Evolutionary conservation across 2,113 vertebrate genomes (phyloP).

Genomic region (Cyprinodon brontotheroides): DNA sequence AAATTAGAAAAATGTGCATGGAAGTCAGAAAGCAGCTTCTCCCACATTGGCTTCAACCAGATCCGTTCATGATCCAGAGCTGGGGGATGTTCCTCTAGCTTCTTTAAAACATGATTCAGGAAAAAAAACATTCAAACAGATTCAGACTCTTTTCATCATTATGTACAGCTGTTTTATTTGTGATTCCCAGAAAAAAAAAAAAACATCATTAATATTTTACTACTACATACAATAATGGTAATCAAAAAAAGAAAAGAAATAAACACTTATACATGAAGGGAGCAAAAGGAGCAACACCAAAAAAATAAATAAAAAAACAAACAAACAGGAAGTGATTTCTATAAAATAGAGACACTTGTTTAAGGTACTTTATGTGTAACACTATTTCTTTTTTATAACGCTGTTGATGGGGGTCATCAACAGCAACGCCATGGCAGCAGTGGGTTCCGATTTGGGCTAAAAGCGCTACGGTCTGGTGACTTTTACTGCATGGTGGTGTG

Average conservation of each 20-base stretch:
- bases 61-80: too few species aligned
- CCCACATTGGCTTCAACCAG: too few species aligned
- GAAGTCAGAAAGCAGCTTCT: too few species aligned
- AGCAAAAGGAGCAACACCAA: conserved; percentile 26
- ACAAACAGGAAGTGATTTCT: conserved; percentile 55
- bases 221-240: conserved; percentile 79
- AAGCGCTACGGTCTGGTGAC: conserved; percentile 53
- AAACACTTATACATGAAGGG: conserved; percentile 67
- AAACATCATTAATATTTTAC: conserved; percentile 76
- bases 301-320: conserved; percentile 31
- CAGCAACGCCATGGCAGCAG: conserved; percentile 57
- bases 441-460: conserved; percentile 38
- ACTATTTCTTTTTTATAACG: conserved; percentile 36
- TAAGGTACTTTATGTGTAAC: conserved; percentile 59
- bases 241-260: conserved; percentile 70
- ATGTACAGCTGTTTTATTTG: conserved; percentile 83
- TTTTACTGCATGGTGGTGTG: conserved; percentile 62
- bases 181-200: conserved; percentile 64
- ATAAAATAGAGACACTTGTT: conserved; percentile 58
- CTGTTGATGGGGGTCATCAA: conserved; percentile 48
- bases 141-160: conserved; percentile 62
- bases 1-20: too few species aligned
- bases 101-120: background rate
- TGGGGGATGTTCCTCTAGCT: too few species aligned
- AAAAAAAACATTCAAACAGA: background rate